A percentile compares a stretch with the other conserved stretches of the same genome.
phyloP scores from a whole-genome alignment of 2,888 invertebrate species.

The Anoplius nigerrimus region DNA sequence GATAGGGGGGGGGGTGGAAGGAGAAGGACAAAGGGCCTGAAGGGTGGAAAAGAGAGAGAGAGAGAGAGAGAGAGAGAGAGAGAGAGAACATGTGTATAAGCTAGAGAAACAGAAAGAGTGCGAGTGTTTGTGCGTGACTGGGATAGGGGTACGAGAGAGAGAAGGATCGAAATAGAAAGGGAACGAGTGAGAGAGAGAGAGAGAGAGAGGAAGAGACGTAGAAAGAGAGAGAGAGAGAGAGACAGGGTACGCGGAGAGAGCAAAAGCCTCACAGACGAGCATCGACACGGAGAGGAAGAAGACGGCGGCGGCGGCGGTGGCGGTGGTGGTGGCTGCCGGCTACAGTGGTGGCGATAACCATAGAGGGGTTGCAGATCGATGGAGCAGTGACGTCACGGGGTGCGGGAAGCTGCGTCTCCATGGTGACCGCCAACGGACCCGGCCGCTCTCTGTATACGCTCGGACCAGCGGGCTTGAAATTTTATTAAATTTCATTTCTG shows the following conservation, averaged over 20 bases:
- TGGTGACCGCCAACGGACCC: slow-evolving; percentile 75
- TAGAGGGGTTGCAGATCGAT: slow-evolving; percentile 70
- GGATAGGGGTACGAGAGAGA: background rate
- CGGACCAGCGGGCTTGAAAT: slow-evolving; percentile 66
- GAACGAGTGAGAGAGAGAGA: slow-evolving; percentile 6
- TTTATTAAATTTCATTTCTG: slow-evolving; percentile 71
- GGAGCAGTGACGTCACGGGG: slow-evolving; percentile 74
- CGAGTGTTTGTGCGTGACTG: background rate
- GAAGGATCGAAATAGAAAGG: background rate
- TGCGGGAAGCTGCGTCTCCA: slow-evolving; percentile 74
- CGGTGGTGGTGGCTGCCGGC: slow-evolving; percentile 45
- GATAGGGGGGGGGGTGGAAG: too few species aligned
- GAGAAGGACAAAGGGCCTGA: too few species aligned
- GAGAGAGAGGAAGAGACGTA: background rate
- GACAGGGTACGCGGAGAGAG: background rate
- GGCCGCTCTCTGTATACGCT: slow-evolving; percentile 61
- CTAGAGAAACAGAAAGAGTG: too few species aligned
- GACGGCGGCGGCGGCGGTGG: background rate
- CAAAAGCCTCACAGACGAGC: slow-evolving; percentile 6
- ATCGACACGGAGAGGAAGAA: slow-evolving; percentile 13
- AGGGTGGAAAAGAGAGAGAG: too few species aligned
- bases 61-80: too few species aligned
- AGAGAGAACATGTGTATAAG: too few species aligned
- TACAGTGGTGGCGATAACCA: slow-evolving; percentile 58
- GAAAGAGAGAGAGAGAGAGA: slow-evolving; percentile 4